Conservation (phyloP, 2,888 invertebrate genomes). For the Macrophya annulata region DNA sequence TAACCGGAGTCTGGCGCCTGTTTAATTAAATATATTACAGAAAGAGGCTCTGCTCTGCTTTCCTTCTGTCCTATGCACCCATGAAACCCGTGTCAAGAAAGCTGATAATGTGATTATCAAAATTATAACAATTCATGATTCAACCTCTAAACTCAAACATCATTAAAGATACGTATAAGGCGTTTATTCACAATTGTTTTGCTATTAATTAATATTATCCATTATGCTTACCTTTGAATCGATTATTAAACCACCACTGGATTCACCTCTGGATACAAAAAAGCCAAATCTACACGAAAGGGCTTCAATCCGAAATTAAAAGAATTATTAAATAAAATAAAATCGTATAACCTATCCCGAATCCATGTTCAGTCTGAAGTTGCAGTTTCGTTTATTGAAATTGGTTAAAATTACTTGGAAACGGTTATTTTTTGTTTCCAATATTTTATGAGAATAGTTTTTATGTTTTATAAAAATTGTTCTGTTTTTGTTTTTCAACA, state of each 20-base stretch:
- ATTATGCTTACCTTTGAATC: not conserved
- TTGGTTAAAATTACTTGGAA: not conserved
- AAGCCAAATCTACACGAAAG: not conserved
- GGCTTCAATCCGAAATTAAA: not conserved
- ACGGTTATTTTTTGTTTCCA: not conserved
- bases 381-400: not conserved
- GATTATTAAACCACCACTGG: not conserved
- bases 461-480: not conserved
- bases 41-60: not conserved
- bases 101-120: not conserved
- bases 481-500: not conserved
- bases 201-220: not conserved
- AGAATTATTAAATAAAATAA: not conserved
- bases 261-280: not conserved
- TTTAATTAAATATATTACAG: conserved; percentile 15
- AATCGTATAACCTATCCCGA: not conserved
- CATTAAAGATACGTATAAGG: not conserved
- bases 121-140: not conserved
- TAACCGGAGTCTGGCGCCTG: conserved; percentile 42
- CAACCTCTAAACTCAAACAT: conserved; percentile 40
- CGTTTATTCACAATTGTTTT: not conserved
- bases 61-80: conserved; percentile 7
- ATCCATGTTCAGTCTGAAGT: not conserved
- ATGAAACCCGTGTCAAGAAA: not conserved
- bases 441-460: not conserved